Base-by-base conservation (phyloP, 2,888 invertebrate genomes). In the Synanthedon andrenaeformis region DNA sequence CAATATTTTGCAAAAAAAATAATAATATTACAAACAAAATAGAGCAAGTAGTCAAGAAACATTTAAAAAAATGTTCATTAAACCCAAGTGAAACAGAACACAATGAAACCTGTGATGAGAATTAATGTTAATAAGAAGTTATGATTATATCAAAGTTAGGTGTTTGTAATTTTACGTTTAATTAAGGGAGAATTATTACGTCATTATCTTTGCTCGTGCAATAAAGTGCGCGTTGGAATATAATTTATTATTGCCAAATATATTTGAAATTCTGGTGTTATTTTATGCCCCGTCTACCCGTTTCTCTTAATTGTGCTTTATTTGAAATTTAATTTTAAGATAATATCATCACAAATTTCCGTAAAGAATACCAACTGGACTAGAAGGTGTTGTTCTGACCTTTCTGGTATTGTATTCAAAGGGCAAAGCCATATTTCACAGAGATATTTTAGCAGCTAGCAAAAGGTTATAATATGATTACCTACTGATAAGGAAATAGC, bases 151-250 rank as follows among this genome's bases (percentile, higher is more conserved):
- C 23, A 45, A 49, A 59, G 35, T 57, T 59, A 59, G 55, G 54
- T 52, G 55, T 55, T 54, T 55, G 57, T 59, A 55, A 56, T 59
- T 59, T 41, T 51, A 51, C 41, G 41, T 41, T 51, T 35, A 51
- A 61, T 60, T 64, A 62, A 57, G 55, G 53, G 58, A 60, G 61
- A 67, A 55, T 67, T 67, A 63, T 61, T 54, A 58, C 56, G 58
- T 63, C 59, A 62, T 63, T 58, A 59, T 55, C 55, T 54, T n/a
- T 17, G 49, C 52, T 56, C 54, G 56, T 53, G 52, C 54, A 53
- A 52, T 55, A 49, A 49, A 49, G 49, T 17, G 54, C 59, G 57
- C 54, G 54, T 50, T 61, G 59, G 58, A 63, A 61, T 53, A 60
- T 56, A 54, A 59, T 58, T 56, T 53, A 55, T 52, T 53, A 13